Conservation (phyloP, 2,797 vertebrate species). For the Eupleurogrammus muticus region DNA sequence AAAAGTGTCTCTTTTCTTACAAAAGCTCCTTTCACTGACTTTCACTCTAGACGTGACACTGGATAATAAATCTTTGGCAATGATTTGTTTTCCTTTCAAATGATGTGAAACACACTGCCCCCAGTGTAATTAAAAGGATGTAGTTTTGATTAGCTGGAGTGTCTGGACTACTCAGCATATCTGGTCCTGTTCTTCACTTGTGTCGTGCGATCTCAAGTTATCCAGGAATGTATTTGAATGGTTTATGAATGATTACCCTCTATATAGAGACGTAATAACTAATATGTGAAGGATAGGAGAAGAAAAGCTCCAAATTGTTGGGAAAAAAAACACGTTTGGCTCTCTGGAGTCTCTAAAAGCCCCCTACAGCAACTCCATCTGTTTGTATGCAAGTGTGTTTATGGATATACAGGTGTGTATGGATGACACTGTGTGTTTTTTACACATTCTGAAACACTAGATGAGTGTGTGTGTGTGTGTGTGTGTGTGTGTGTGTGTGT, state of each 20-base stretch:
- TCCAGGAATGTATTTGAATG: slow-evolving; percentile 46
- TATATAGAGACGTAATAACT: slow-evolving; percentile 48
- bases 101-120: slow-evolving; percentile 42
- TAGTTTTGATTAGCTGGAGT: slow-evolving; percentile 44
- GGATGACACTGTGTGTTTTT: slow-evolving; percentile 26
- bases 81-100: slow-evolving; percentile 61
- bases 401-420: slow-evolving; percentile 29
- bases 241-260: slow-evolving; percentile 32
- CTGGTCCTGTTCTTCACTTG: slow-evolving; percentile 13
- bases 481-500: background rate
- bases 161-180: slow-evolving; percentile 45
- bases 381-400: slow-evolving; percentile 18
- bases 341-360: slow-evolving; percentile 19
- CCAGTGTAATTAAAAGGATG: slow-evolving; percentile 44
- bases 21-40: slow-evolving; percentile 30
- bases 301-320: slow-evolving; percentile 43
- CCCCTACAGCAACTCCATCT: slow-evolving; percentile 13
- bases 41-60: slow-evolving; percentile 31
- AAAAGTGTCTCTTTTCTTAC: slow-evolving; percentile 27
- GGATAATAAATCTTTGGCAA: slow-evolving; percentile 41
- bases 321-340: slow-evolving; percentile 56
- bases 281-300: slow-evolving; percentile 53
- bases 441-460: slow-evolving; percentile 10
- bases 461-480: slow-evolving; percentile 1
- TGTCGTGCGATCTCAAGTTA: slow-evolving; percentile 15